These are phyloP conservation scores for Drosophila pseudotalamancana DNA, from an alignment of 2,888 invertebrate genomes.

Conservation along the genomic window DNA sequence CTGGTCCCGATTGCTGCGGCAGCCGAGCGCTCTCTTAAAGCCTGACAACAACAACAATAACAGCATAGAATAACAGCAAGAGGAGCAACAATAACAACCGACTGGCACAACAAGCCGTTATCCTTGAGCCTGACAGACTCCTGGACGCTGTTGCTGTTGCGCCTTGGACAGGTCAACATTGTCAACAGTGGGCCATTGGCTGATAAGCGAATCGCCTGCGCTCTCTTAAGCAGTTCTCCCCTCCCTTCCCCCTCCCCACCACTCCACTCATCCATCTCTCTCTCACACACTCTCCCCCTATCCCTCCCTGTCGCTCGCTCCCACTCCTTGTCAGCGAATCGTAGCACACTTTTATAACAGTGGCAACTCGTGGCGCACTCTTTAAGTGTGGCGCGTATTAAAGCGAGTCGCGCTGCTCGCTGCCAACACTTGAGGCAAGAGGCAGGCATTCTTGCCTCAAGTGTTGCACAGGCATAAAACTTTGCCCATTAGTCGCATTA, in stretches of 20 bases:
- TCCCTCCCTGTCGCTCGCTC: not conserved
- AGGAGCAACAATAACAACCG: constrained; percentile 6
- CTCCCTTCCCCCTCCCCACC: not conserved
- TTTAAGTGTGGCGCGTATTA: constrained; percentile 49
- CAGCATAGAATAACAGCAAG: constrained; percentile 34
- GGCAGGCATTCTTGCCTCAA: no score
- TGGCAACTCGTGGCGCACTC: constrained; percentile 34
- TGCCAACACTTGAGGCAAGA: constrained; percentile 31
- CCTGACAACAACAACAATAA: no score
- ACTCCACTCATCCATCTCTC: not conserved
- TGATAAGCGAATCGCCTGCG: constrained; percentile 36
- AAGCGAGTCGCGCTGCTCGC: constrained; percentile 26
- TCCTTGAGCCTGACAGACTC: constrained; percentile 34
- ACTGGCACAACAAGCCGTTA: constrained; percentile 3
- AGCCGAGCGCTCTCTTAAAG: constrained; percentile 20
- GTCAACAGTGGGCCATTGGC: constrained; percentile 48
- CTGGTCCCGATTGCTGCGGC: constrained; percentile 25
- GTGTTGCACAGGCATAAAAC: constrained; percentile 76
- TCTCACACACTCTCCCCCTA: not conserved
- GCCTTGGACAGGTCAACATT: constrained; percentile 58
- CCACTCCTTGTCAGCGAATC: constrained; percentile 15
- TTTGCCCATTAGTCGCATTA: constrained; percentile 75
- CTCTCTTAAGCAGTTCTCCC: constrained; percentile 18
- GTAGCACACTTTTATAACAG: constrained; percentile 34
- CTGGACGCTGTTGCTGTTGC: constrained; percentile 56